A percentile compares a stretch with the other conserved stretches of the same genome.
These are phyloP conservation scores for Gymnorhina tibicen DNA, from an alignment of 2,113 vertebrate species.

Conservation along the genomic window DNA sequence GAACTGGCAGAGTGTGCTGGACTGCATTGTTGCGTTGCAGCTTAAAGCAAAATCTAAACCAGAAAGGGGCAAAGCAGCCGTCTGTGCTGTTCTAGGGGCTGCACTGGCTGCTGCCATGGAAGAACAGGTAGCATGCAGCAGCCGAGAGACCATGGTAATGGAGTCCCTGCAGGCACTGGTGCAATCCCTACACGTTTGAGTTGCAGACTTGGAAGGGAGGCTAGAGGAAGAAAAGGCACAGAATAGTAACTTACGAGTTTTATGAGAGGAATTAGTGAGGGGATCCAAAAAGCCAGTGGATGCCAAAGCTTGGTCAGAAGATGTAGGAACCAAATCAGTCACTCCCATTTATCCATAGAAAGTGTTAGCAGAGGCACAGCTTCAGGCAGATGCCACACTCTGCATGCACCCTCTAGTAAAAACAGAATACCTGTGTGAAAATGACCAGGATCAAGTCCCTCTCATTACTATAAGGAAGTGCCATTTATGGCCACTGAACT, in stretches of 20 bases:
- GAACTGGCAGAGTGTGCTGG: not conserved
- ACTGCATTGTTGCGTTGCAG: not conserved
- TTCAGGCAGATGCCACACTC: too few species aligned
- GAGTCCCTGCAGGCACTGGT: not conserved
- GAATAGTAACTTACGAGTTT: not conserved
- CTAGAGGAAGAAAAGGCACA: not conserved
- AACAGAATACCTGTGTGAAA: not conserved
- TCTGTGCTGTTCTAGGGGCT: not conserved
- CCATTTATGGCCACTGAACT: not conserved
- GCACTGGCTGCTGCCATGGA: not conserved
- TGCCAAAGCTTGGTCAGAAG: rapidly evolving
- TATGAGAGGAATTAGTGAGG: not conserved
- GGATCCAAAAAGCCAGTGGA: not conserved
- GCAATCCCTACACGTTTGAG: not conserved
- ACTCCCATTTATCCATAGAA: not conserved
- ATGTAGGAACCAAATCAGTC: not conserved
- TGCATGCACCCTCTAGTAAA: not conserved
- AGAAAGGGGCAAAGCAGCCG: not conserved
- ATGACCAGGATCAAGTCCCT: not conserved
- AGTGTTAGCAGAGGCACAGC: not conserved
- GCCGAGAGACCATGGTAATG: rapidly evolving
- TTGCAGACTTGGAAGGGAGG: not conserved
- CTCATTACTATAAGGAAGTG: not conserved
- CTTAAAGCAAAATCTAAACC: not conserved
- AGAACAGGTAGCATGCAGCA: not conserved